Conservation (phyloP, 2,113 vertebrate genomes). For the Myotis davidii region DNA sequence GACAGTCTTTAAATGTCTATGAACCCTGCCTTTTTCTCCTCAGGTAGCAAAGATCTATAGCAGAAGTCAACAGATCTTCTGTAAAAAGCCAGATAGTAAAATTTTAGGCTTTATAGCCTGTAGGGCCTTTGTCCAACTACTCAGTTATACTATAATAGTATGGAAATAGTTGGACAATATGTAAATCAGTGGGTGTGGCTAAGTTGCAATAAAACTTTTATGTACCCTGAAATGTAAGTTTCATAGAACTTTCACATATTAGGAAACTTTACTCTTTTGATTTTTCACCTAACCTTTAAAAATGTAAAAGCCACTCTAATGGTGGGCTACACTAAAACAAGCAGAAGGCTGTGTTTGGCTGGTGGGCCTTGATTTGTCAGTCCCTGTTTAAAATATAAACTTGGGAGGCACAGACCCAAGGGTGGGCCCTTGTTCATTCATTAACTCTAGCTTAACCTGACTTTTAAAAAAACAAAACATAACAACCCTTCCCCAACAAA, state of each 20-base stretch:
- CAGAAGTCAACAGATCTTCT: background rate
- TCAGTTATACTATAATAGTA: background rate
- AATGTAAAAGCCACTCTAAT: background rate
- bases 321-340: background rate
- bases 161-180: background rate
- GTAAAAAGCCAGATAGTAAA: background rate
- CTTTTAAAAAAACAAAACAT: background rate
- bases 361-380: background rate
- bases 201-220: background rate
- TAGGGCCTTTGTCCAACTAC: background rate
- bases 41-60: background rate
- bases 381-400: background rate
- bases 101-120: background rate
- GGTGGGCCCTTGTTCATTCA: background rate
- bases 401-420: background rate
- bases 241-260: background rate
- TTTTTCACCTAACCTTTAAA: background rate
- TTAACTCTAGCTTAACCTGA: background rate
- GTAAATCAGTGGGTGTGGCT: background rate
- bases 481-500: background rate
- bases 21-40: background rate
- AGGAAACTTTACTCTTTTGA: background rate
- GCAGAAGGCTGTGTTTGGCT: background rate
- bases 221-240: background rate
- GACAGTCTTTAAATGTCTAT: constrained; percentile 19